Base-by-base conservation (phyloP, 2,113 vertebrate genomes). In the Syngnathus typhle region DNA sequence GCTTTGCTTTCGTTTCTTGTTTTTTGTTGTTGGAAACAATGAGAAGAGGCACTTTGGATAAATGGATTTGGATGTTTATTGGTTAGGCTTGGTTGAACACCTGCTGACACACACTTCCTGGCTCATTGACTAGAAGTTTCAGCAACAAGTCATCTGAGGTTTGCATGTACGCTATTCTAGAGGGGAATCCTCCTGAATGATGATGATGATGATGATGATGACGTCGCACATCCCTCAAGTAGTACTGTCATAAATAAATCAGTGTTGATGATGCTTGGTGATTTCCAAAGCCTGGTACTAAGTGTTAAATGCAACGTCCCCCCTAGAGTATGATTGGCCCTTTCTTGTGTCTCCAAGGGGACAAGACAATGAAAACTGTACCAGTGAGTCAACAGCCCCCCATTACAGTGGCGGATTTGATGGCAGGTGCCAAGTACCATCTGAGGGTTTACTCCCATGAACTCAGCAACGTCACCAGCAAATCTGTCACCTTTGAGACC, bases 391-490 rank as follows among this genome's bases (percentile, higher is more conserved):
- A 92, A 60, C 92, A 93, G 84, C 88, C 90, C 79, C 92, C 91
- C 37, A 77, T 95, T 91, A 93, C 90, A 83, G 90, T 99, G 91
- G 89, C 90, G 81, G 92, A 96, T 87, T 93, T 99, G 92, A 92
- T 87, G 77, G 92, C 93, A 77, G 95, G 95, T 70, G 93, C 93
- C 90, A 93, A 85, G 86, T 99, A 98, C 91, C 92, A 92, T 60
- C 91, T 99, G 89, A 93, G 96, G 87, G 94, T 99, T 87, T 97
- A 94, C 91, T 93, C 95, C 89, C 91, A 90, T 82, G 93, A 94
- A 86, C 91, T 93, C 89, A 89, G 90, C 89, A 90, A 86, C 89
- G 74, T 98, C 91, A 94, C 91, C 87, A 96, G 95, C 93, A 83
- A 92, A 68, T 73, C 85, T 85, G 84, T 94, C 91, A 93, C 89